These are phyloP conservation scores for Poeciliopsis gracilis DNA, from an alignment of 2,797 vertebrate genomes.

Conservation along the genomic window DNA sequence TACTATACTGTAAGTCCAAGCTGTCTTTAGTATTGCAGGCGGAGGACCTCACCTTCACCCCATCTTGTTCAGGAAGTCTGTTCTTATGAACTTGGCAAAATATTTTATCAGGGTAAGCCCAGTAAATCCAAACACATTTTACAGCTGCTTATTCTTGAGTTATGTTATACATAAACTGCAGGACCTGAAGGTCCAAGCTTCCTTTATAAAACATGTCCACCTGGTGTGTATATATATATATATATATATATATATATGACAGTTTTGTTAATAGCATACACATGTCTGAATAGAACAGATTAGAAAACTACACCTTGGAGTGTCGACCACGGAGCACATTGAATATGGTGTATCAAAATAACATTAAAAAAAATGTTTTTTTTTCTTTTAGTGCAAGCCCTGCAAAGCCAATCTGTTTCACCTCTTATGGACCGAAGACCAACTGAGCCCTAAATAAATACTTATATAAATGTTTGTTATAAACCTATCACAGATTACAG, in stretches of 20 bases:
- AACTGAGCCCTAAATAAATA: background rate
- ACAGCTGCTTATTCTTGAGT: conserved; percentile 8
- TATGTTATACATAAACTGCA: conserved; percentile 7
- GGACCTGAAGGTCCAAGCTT: background rate
- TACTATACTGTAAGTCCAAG: conserved; percentile 78
- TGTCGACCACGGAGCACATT: background rate
- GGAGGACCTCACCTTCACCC: conserved; percentile 58
- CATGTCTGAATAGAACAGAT: background rate
- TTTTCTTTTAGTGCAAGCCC: background rate
- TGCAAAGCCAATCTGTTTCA: background rate
- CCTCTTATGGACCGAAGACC: background rate
- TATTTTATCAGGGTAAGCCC: conserved; percentile 37
- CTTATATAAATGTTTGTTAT: background rate
- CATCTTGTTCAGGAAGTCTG: conserved; percentile 56
- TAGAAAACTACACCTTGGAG: background rate
- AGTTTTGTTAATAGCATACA: background rate
- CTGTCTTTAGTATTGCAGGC: conserved; percentile 64
- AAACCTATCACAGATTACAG: background rate
- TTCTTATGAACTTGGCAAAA: conserved; percentile 50
- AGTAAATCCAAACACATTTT: conserved; percentile 30
- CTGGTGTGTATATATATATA: no score
- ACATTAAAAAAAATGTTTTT: background rate
- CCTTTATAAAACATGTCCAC: conserved; percentile 38
- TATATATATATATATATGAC: background rate
- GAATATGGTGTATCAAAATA: background rate